Percentiles rank a stretch among this genome's conserved stretches.
These are phyloP conservation scores for Conops quadrifasciatus DNA, from an alignment of 2,888 invertebrate genomes.

Conservation along the genomic window DNA sequence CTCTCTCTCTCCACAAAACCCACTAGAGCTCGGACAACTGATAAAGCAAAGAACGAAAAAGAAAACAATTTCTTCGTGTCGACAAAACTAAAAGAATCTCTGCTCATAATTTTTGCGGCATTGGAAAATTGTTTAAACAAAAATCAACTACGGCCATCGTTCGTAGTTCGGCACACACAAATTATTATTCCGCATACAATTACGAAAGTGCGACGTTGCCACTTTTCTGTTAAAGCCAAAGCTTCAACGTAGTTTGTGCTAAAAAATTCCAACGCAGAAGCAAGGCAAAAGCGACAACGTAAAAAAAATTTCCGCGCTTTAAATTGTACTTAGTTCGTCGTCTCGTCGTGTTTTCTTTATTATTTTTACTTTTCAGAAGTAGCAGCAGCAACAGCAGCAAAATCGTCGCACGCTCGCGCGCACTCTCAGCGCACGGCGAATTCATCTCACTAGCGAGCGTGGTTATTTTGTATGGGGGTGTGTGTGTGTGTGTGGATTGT, in stretches of 20 bases:
- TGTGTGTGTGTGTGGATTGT: slow-evolving; percentile 39
- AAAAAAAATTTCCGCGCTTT: slow-evolving; percentile 32
- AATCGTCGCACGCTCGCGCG: slow-evolving; percentile 23
- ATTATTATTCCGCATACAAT: slow-evolving; percentile 3
- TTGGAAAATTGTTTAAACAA: background rate
- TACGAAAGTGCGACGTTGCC: slow-evolving; percentile 26
- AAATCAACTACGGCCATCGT: background rate
- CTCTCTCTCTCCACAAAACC: too few relatives aligned
- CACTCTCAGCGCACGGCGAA: slow-evolving; percentile 21
- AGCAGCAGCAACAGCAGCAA: slow-evolving; percentile 14
- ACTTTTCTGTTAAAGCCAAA: slow-evolving; percentile 34
- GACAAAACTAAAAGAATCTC: too few relatives aligned
- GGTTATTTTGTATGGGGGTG: background rate
- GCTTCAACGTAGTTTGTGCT: slow-evolving; percentile 32
- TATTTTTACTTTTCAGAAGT: background rate
- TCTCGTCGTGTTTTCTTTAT: slow-evolving; percentile 10
- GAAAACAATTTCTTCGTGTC: background rate
- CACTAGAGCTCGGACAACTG: too few relatives aligned
- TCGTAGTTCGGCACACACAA: background rate
- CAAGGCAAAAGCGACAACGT: slow-evolving; percentile 3
- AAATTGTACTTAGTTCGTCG: slow-evolving; percentile 31
- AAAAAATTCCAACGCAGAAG: slow-evolving; percentile 34
- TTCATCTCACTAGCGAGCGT: slow-evolving; percentile 3
- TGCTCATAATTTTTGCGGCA: too few relatives aligned
- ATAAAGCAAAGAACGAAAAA: too few relatives aligned